Evolutionary conservation across 1,140 invertebrate species (phyloP).

Genomic region (Cydia amplana): DNA sequence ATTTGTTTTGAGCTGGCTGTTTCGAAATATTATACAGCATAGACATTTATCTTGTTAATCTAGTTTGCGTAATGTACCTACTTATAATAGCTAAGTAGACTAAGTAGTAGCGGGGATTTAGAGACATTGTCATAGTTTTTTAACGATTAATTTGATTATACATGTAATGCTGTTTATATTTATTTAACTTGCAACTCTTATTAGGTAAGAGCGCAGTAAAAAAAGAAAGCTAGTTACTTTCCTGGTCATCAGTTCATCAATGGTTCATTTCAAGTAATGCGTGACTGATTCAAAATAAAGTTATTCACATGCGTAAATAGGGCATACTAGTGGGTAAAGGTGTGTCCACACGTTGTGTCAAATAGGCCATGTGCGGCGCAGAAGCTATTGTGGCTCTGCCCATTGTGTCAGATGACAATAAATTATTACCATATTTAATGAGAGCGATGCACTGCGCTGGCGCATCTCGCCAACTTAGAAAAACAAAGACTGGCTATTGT

Average conservation of each 20-base stretch:
- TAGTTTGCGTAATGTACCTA: constrained; percentile 35
- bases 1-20: constrained; percentile 37
- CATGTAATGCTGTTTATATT: too few relatives aligned
- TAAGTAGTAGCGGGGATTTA: neutral
- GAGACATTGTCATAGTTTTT: neutral
- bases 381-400: constrained; percentile 26
- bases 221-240: neutral
- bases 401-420: constrained; percentile 34
- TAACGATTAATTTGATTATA: too few relatives aligned
- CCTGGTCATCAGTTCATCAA: neutral
- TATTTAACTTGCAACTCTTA: too few relatives aligned
- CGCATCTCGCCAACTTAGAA: constrained; percentile 31
- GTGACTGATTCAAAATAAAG: constrained; percentile 40
- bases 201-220: neutral
- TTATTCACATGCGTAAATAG: constrained; percentile 43
- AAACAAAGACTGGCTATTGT: constrained; percentile 30
- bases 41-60: constrained; percentile 35
- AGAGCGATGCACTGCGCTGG: constrained; percentile 24
- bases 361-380: constrained; percentile 53
- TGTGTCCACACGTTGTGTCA: constrained; percentile 43
- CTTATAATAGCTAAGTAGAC: constrained; percentile 11
- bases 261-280: constrained; percentile 33
- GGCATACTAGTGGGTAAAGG: constrained; percentile 48
- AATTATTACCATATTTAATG: constrained; percentile 32
- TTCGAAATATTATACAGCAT: constrained; percentile 34